Evolutionary conservation across 2,888 invertebrate species (phyloP).

Genomic region (Trichogramma evanescens): DNA sequence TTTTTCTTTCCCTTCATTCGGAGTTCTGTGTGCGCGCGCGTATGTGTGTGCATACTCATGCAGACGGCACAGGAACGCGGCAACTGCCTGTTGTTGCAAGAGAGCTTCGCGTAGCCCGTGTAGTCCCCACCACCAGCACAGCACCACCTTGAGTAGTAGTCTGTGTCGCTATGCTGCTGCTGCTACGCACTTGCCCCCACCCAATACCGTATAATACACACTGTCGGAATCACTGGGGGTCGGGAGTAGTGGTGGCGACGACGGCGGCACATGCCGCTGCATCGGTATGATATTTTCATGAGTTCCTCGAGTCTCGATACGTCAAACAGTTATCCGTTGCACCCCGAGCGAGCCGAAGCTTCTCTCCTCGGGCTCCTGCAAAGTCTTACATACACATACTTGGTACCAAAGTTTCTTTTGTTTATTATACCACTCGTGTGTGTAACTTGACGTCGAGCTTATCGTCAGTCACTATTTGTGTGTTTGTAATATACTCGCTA

Average conservation of each 20-base stretch:
- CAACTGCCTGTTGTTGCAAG: no score
- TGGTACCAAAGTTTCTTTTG: no score
- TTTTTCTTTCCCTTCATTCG: slow-evolving; percentile 29
- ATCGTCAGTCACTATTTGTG: no score
- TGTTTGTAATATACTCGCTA: no score
- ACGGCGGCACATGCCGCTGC: slow-evolving; percentile 24
- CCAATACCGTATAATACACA: not conserved
- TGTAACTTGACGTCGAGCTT: no score
- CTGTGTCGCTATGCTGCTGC: not conserved
- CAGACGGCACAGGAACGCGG: not conserved
- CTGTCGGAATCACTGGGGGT: no score
- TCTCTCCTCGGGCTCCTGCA: slow-evolving; percentile 8
- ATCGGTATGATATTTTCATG: slow-evolving; percentile 44
- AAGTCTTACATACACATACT: no score
- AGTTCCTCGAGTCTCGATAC: slow-evolving; percentile 40
- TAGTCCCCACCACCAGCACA: slow-evolving; percentile 3
- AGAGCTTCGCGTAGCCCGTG: no score
- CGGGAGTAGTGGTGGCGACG: no score
- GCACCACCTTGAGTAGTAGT: no score
- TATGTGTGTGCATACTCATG: slow-evolving; percentile 18
- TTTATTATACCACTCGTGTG: no score
- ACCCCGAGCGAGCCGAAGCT: slow-evolving; percentile 27
- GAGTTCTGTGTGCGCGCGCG: slow-evolving; percentile 32
- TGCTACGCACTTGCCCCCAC: slow-evolving; percentile 1
- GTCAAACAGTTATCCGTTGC: slow-evolving; percentile 47